Evolutionary conservation across 2,113 vertebrate species (phyloP).

Genomic region (Chionomys nivalis): DNA sequence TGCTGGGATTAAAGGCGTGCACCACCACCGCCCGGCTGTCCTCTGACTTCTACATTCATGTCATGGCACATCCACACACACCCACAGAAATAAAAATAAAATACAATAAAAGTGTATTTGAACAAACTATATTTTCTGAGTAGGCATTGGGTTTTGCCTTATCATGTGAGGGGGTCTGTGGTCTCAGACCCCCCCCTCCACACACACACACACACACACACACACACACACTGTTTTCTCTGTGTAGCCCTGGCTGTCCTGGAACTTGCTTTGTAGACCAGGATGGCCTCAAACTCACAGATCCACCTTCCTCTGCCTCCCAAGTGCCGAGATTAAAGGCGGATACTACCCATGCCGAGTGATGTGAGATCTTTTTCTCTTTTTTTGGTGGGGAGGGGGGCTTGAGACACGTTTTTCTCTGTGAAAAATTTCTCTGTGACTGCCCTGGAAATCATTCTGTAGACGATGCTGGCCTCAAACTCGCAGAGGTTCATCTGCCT

Average conservation of each 20-base stretch:
- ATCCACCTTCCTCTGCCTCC: background rate
- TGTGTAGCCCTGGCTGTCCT: too few species aligned
- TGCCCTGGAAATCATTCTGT: too few species aligned
- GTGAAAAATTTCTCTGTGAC: too few species aligned
- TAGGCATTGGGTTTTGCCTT: background rate
- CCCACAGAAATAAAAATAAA: background rate
- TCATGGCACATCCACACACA: background rate
- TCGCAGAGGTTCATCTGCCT: too few species aligned
- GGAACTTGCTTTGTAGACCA: background rate
- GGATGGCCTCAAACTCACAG: background rate
- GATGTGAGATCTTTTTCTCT: background rate
- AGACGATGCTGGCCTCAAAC: too few species aligned
- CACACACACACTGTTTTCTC: background rate
- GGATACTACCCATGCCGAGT: background rate
- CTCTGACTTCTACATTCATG: background rate
- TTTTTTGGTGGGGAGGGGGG: too few species aligned
- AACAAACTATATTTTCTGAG: constrained; percentile 48
- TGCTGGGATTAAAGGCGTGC: too few species aligned
- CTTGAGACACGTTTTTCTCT: too few species aligned
- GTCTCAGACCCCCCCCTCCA: too few species aligned
- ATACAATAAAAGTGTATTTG: constrained; percentile 53
- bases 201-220: too few species aligned
- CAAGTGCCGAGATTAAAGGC: background rate
- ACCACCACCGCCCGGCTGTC: too few species aligned
- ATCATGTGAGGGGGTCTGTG: background rate